These are phyloP conservation scores for Periophthalmodon schlosseri DNA, from an alignment of 2,113 vertebrate genomes.

Conservation along the genomic window DNA sequence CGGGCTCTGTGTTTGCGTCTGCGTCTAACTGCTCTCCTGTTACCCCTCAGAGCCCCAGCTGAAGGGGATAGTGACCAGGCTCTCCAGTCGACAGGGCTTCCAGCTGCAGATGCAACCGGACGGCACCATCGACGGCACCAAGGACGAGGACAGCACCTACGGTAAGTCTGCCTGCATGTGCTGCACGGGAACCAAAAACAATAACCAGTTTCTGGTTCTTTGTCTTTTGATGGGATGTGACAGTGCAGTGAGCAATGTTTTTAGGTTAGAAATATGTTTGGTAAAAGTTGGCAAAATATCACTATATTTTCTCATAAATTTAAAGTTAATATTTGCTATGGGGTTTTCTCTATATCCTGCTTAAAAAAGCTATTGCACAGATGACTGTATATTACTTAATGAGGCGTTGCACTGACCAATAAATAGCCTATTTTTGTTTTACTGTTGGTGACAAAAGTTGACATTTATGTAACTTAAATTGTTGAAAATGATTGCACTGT, in stretches of 20 bases:
- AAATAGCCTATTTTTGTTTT: no score
- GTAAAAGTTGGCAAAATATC: no score
- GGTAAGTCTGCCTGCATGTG: constrained; percentile 45
- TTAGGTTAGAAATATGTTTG: not conserved
- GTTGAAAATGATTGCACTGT: no score
- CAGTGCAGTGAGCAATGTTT: not conserved
- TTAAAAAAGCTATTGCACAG: no score
- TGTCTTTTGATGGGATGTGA: not conserved
- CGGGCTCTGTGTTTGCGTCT: constrained; percentile 26
- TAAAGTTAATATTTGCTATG: no score
- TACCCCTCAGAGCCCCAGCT: constrained; percentile 92
- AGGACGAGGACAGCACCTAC: constrained; percentile 89
- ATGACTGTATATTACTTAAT: no score
- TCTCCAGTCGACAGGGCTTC: constrained; percentile 96
- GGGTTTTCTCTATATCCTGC: no score
- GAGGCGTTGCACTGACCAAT: no score
- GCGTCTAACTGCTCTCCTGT: constrained; percentile 21
- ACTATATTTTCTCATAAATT: no score
- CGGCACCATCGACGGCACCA: constrained; percentile 96
- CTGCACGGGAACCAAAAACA: not conserved
- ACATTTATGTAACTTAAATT: no score
- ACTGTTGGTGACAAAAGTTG: no score
- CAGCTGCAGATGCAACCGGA: constrained; percentile 97
- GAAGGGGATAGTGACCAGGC: constrained; percentile 98
- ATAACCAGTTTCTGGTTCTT: not conserved